Base-by-base conservation (phyloP, 1,140 invertebrate genomes). In the Acyrthosiphon pisum region DNA sequence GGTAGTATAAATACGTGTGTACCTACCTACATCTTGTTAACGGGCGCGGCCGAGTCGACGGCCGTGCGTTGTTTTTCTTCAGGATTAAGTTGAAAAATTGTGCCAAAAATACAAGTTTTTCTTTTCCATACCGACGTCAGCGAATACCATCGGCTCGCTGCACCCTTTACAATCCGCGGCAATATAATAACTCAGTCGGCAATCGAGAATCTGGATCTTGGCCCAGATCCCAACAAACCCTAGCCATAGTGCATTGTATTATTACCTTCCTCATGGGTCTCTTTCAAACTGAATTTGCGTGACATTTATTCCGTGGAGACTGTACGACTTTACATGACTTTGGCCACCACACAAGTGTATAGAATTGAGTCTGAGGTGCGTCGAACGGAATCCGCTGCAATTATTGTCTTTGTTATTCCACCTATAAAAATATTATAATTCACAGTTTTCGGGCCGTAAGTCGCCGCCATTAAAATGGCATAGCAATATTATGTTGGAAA, bases 271-370 rank as follows among this genome's bases (percentile, higher is more conserved):
- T 90, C 89, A 26, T 35, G 48, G 87, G 88, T 89, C 88, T 90
- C 89, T 90, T 90, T 90, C 89, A 89, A 89, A 89, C 88, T 89
- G 89, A 90, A 90, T 90, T 90, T 68, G 89, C 89, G 89, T 90
- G 89, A 90, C 89, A 90, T 90, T 90, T 90, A 90, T 90, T 14
- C 89, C 37, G 56, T n/a, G 22, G 53, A 68, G 89, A 90, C 68
- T 90, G 68, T 56, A 90, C 26, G 87, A 89, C n/a, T 89, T 89
- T 41, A 90, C 89, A 90, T 11, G 88, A 89, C 48, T 89, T 89
- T 89, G 88, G 88, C 88, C 88, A 89, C 88, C 35, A 41, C 50
- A 37, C 88, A 89, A 89, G 48, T 56, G 50, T 41, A 56, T 56
- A 89, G 48, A 89, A 89, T 89, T 48, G 88, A 56, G 50, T 89